Base-by-base conservation (phyloP, 2,113 vertebrate species). In the Probosciger aterrimus region DNA sequence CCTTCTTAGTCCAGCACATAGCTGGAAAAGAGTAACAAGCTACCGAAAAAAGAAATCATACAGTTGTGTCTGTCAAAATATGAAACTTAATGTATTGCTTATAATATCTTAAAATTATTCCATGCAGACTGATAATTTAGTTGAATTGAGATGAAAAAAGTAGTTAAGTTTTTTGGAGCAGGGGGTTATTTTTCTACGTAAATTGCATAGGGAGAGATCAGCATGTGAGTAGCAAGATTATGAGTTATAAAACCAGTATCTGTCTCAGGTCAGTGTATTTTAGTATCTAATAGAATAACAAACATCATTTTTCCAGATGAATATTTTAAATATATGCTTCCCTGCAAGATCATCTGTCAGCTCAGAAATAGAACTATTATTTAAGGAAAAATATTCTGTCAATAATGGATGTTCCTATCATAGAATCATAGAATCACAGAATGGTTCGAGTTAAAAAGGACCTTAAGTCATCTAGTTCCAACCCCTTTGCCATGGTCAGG, bases 161-260 rank as follows among this genome's bases (percentile, higher is more conserved):
- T 31, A 60, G 13, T 30, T 68, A n/a, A 35, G 0, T 50, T 18
- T 49, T 73, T 77, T 62, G 39, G 39, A 89, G 37, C 13, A 70
- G 8, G 15, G 5, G 4, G 5, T 14, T 81, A 39, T 69, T 89
- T 89, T 57, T 3, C 8, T 57, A 8, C 24, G 9, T 30, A 31
- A 63, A 16, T 85, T 37, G 74, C 33, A 74, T 59, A 59, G 4
- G 41, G 17, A 62, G 14, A 69, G 5, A 50, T 50, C 17, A 69
- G 7, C 18, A 43, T 43, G 31, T 47, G 41, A 2, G 23, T 0
- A 4, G 69, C 27, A 81, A 77, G 27, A 46, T 4, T 47, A 1
- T 30, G 19, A 64, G 18, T 35, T 82, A 10, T 33, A 69, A 94
- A 88, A 33, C 4, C 24, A n/a, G 6, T 20, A 12, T 18, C 33